Evolutionary conservation across 1,140 invertebrate species (phyloP).

Genomic region (Pemphigus obesinymphae): DNA sequence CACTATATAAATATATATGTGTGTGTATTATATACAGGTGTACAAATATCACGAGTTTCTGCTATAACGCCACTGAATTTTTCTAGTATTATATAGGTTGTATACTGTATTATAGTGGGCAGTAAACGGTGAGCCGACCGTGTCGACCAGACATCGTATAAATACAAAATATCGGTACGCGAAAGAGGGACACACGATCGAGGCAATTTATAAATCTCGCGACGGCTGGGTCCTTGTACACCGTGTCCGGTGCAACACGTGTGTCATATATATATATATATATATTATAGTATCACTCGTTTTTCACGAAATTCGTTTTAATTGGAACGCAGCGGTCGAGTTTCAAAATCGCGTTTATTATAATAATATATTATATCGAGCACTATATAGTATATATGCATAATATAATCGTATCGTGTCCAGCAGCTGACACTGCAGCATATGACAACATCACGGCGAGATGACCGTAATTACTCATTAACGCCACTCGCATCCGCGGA

Average conservation of each 20-base stretch:
- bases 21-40: too few species aligned
- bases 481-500: constrained; percentile 25
- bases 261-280: too few species aligned
- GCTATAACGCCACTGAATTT: too few species aligned
- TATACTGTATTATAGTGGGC: too few species aligned
- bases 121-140: too few species aligned
- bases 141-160: too few species aligned
- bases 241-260: not conserved
- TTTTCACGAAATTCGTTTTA: not conserved
- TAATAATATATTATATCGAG: not conserved
- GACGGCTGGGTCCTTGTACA: not conserved
- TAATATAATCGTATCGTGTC: not conserved
- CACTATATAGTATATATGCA: not conserved
- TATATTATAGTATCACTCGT: not conserved
- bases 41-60: too few species aligned
- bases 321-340: not conserved
- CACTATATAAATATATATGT: too few species aligned
- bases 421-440: not conserved
- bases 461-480: constrained; percentile 31
- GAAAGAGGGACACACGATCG: not conserved
- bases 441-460: not conserved
- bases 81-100: too few species aligned
- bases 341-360: not conserved
- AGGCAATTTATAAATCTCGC: not conserved
- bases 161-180: too few species aligned